Evolutionary conservation across 1,140 invertebrate genomes (phyloP).

Genomic region (Drosophila lowei): DNA sequence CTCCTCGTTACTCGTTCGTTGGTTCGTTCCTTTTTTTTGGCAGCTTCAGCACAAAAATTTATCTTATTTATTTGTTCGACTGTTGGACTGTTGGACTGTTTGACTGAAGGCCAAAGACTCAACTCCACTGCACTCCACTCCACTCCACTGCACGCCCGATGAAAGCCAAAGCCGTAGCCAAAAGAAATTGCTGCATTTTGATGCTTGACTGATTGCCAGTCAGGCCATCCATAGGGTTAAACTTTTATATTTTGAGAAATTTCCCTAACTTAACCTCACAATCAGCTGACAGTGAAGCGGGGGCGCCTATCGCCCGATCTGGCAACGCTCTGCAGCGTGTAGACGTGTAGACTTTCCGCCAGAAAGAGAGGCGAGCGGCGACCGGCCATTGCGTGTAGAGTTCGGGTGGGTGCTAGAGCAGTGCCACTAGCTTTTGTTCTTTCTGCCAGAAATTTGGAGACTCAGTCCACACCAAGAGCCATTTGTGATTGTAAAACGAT

Average conservation of each 20-base stretch:
- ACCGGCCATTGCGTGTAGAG: background rate
- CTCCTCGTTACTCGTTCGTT: conserved; percentile 43
- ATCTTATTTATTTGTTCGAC: conserved; percentile 71
- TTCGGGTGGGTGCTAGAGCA: background rate
- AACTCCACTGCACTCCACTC: no score
- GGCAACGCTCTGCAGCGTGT: conserved; percentile 1
- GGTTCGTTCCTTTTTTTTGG: conserved; percentile 48
- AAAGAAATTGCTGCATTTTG: conserved; percentile 69
- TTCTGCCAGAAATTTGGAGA: background rate
- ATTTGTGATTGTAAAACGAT: no score
- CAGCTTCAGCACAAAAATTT: conserved; percentile 71
- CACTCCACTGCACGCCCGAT: no score
- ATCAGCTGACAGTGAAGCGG: background rate
- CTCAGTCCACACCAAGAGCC: background rate
- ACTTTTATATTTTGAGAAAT: background rate
- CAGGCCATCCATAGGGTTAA: conserved; percentile 1
- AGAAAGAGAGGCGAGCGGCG: background rate
- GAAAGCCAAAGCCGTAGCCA: no score
- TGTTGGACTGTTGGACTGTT: conserved; percentile 47
- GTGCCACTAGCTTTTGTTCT: background rate
- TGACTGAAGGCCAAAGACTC: conserved; percentile 64
- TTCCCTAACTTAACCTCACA: background rate
- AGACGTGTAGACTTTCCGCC: background rate
- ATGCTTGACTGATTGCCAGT: conserved; percentile 73
- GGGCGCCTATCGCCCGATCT: background rate